phyloP scores from a whole-genome alignment of 2,797 vertebrate species.

The Coranthus polyacanthus region DNA sequence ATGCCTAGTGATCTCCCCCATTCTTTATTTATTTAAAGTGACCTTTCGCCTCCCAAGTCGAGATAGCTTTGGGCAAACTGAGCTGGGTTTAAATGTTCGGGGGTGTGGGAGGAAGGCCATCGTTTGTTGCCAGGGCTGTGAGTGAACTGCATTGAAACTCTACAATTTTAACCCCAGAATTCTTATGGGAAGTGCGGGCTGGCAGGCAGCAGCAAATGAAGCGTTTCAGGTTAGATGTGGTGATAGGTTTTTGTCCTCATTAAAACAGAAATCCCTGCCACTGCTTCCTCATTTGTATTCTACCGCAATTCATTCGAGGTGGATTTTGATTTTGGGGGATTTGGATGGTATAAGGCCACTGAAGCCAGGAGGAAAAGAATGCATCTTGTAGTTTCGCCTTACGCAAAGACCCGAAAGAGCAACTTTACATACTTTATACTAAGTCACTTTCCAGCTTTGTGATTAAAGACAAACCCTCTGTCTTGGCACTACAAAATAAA shows the following conservation, averaged over 20 bases:
- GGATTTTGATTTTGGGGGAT: slow-evolving; percentile 79
- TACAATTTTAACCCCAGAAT: slow-evolving; percentile 65
- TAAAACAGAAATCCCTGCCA: slow-evolving; percentile 85
- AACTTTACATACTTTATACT: slow-evolving; percentile 60
- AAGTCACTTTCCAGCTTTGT: slow-evolving; percentile 47
- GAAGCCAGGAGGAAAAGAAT: slow-evolving; percentile 67
- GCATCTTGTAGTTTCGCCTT: slow-evolving; percentile 54
- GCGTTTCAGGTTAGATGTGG: slow-evolving; percentile 84
- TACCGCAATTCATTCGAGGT: slow-evolving; percentile 68
- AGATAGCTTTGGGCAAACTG: slow-evolving; percentile 78
- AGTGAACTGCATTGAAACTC: slow-evolving; percentile 66
- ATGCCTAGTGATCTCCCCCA: slow-evolving; percentile 75
- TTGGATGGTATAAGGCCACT: slow-evolving; percentile 71
- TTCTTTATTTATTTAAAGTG: slow-evolving; percentile 86
- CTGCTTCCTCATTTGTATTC: slow-evolving; percentile 84
- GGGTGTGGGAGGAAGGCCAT: slow-evolving; percentile 72
- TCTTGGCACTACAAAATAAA: slow-evolving; percentile 26
- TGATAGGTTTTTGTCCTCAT: slow-evolving; percentile 87
- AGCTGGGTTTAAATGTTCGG: slow-evolving; percentile 81
- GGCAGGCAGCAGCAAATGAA: slow-evolving; percentile 79
- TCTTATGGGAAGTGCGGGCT: slow-evolving; percentile 68
- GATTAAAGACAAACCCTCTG: slow-evolving; percentile 45
- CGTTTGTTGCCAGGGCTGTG: slow-evolving; percentile 75
- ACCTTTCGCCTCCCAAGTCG: slow-evolving; percentile 78
- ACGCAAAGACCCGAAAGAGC: slow-evolving; percentile 66